These are phyloP conservation scores for Valencia hispanica DNA, from an alignment of 2,797 vertebrate species.

Conservation along the genomic window DNA sequence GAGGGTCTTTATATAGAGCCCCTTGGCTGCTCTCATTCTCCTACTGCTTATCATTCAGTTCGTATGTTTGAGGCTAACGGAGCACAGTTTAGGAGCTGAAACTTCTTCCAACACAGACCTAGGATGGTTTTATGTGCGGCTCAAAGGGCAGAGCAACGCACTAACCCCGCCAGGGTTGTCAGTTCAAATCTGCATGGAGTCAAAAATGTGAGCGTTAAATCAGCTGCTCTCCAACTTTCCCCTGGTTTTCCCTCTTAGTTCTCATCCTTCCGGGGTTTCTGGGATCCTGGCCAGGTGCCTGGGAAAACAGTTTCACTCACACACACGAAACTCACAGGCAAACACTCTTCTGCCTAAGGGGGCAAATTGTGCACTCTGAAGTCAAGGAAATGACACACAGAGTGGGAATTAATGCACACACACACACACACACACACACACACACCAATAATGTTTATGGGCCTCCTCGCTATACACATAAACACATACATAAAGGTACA, in stretches of 20 bases:
- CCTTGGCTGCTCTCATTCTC: constrained; percentile 47
- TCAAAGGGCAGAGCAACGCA: constrained; percentile 6
- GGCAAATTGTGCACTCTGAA: background rate
- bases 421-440: background rate
- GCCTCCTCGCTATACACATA: background rate
- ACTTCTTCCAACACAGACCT: background rate
- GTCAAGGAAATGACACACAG: constrained; percentile 4
- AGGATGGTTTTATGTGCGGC: constrained; percentile 20
- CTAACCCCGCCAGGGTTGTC: background rate
- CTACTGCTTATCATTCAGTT: constrained; percentile 67
- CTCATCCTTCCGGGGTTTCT: constrained; percentile 15
- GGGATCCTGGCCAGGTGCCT: constrained; percentile 37
- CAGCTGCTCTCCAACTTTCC: constrained; percentile 4
- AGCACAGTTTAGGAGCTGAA: constrained; percentile 15
- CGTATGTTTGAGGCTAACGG: constrained; percentile 35
- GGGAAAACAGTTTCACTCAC: constrained; percentile 22
- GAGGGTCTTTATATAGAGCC: constrained; percentile 46
- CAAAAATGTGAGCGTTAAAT: background rate
- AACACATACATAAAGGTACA: background rate
- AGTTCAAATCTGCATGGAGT: background rate
- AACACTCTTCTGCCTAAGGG: background rate
- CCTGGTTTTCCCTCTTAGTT: constrained; percentile 27
- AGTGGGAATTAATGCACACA: background rate
- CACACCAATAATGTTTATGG: background rate
- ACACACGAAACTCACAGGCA: background rate